Conservation (phyloP, 2,113 vertebrate species). For the Anguilla japonica region DNA sequence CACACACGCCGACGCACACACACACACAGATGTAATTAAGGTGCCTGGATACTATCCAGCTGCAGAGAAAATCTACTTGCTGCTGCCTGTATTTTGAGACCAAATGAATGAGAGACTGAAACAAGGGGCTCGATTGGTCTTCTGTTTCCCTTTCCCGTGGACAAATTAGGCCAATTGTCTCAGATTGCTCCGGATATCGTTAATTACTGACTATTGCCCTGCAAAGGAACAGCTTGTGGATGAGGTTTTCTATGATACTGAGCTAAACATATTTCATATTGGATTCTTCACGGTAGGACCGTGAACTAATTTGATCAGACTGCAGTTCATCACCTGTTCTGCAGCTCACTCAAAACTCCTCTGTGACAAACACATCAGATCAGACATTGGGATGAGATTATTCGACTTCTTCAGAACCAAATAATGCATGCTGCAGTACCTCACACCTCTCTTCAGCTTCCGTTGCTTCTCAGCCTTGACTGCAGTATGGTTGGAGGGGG, state of each 20-base stretch:
- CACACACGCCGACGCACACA: neutral
- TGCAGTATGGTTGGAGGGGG: neutral
- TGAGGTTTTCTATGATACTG: slow-evolving; percentile 11
- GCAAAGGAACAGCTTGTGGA: slow-evolving; percentile 8
- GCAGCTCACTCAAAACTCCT: neutral
- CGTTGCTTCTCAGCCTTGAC: neutral
- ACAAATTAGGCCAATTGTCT: slow-evolving; percentile 13
- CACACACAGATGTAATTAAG: slow-evolving; percentile 17
- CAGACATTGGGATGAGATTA: slow-evolving; percentile 8
- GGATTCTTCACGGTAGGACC: neutral
- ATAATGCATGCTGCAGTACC: neutral
- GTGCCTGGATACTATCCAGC: slow-evolving; percentile 17
- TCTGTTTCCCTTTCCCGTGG: slow-evolving; percentile 16
- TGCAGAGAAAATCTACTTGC: slow-evolving; percentile 7
- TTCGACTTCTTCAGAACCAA: neutral
- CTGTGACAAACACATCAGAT: slow-evolving; percentile 2
- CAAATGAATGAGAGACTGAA: slow-evolving; percentile 21
- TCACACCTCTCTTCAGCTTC: neutral
- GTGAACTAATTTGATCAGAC: neutral
- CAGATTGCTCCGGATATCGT: neutral
- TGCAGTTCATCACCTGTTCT: slow-evolving; percentile 14
- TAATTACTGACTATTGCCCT: neutral
- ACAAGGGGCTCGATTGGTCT: slow-evolving; percentile 7
- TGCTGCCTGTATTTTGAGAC: slow-evolving; percentile 23
- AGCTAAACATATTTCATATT: slow-evolving; percentile 4